These are phyloP conservation scores for Umimayanthus kanabou DNA, from an alignment of 92 coral and sea anemone genomes.

Conservation along the genomic window DNA sequence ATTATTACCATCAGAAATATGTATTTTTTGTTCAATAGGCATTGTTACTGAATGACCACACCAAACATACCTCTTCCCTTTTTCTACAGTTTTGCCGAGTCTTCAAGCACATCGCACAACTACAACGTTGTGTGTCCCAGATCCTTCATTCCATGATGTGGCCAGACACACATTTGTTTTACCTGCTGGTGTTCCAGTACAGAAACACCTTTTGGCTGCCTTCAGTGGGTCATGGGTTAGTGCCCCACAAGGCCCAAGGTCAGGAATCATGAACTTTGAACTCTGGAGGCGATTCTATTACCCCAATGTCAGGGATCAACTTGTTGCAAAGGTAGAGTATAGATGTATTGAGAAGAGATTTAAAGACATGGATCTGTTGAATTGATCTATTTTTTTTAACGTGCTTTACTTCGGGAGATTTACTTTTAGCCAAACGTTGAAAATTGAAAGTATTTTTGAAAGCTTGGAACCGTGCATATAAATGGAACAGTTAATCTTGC, in stretches of 20 bases:
- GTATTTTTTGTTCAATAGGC: not conserved
- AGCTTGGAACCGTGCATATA: too few relatives aligned
- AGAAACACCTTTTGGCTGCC: constrained; percentile 86
- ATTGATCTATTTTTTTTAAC: too few relatives aligned
- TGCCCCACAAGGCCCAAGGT: constrained; percentile 63
- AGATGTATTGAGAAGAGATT: not conserved
- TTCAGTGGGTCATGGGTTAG: constrained; percentile 90
- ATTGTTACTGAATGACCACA: not conserved
- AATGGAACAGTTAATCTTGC: too few relatives aligned
- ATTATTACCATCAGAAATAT: not conserved
- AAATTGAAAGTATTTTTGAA: too few relatives aligned
- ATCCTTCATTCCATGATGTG: constrained; percentile 89
- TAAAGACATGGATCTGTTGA: not conserved
- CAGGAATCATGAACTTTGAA: constrained; percentile 90
- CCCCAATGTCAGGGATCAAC: constrained; percentile 95
- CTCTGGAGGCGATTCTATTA: constrained; percentile 96
- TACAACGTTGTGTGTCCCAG: constrained; percentile 94
- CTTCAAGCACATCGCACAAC: constrained; percentile 86
- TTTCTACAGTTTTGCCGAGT: constrained; percentile 58
- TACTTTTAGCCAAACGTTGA: too few relatives aligned
- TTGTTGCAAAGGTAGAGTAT: constrained; percentile 87
- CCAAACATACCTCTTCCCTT: not conserved
- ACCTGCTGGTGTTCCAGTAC: constrained; percentile 88
- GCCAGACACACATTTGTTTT: constrained; percentile 81
- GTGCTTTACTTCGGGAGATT: not conserved